Evolutionary conservation across 2,113 vertebrate genomes (phyloP), one percentile per base, ranked within the genome.

Genomic region (Cyanoderma ruficeps): DNA sequence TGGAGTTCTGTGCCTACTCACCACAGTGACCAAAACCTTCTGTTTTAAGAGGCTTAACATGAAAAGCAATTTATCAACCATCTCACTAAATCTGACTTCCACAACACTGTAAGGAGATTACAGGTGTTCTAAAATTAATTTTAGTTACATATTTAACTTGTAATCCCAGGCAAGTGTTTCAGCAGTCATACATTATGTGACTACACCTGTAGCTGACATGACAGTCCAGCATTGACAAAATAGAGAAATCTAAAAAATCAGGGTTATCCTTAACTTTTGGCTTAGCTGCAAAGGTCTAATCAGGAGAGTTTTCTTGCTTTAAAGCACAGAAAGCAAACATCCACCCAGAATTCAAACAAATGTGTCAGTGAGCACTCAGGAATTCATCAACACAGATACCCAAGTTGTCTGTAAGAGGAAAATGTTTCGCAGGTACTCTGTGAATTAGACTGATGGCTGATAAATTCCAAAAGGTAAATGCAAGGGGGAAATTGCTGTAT

Each of bases 61-160:
- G 31, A 83, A 85, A 79, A 60, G 37, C 49, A 91, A 53, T 68
- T 76, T 88, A 79, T 76, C 44, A 81, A 12, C 25, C 69, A 81
- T 27, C 42, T 50, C 21, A 47, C 53, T 59, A 74, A 50, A 41
- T 61, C 11, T 71, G 33, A 50, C 23, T 76, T 37, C 17, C 33
- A 49, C 50, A 69, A 53, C 19, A 91, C 92, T 95, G 46, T 75
- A 91, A 96, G 37, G 39, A 70, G 72, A 84, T 92, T 90, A 87
- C 56, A 89, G 80, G 79, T 87, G 60, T 80, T 94, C 82, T 64
- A 41, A 87, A 93, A 85, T 93, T 80, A 88, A 94, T 50, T 47
- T 92, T 72, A 91, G 95, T 42, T 27, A 56, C 12, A 56, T 63
- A 61, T 89, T 82, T 53, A 60, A 83, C 31, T 75, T 10, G 18